These are phyloP conservation scores for Corvus hawaiiensis DNA, from an alignment of 2,113 vertebrate species.

Conservation along the genomic window DNA sequence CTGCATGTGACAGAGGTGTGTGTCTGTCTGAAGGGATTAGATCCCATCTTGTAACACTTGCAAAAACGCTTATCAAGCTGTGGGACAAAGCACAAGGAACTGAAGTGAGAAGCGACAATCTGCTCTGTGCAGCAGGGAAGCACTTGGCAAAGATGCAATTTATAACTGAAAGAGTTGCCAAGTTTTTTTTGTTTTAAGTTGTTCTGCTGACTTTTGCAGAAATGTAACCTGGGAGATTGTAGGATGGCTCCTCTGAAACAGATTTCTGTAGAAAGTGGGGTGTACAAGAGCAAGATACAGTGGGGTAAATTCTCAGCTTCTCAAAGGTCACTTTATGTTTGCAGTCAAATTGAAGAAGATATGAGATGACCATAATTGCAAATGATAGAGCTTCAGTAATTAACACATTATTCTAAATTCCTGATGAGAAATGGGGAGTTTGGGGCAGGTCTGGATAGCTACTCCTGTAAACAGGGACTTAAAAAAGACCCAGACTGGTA, in stretches of 20 bases:
- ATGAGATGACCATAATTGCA: neutral
- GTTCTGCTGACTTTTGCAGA: slow-evolving; percentile 24
- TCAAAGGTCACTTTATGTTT: rapidly evolving
- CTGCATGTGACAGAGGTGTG: neutral
- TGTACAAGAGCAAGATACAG: rapidly evolving
- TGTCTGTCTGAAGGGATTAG: neutral
- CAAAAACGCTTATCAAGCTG: neutral
- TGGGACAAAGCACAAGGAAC: neutral
- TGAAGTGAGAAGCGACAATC: slow-evolving; percentile 40
- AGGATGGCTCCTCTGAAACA: neutral
- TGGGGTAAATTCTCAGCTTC: neutral
- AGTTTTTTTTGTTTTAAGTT: neutral
- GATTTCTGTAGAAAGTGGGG: neutral
- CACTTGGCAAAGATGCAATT: slow-evolving; percentile 1
- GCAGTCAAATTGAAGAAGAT: neutral
- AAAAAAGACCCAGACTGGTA: neutral
- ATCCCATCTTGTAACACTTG: neutral
- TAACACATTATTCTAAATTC: neutral
- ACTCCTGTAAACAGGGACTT: neutral
- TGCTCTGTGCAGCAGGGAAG: slow-evolving; percentile 37
- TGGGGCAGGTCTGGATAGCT: neutral
- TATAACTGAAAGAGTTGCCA: neutral
- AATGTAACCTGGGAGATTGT: neutral
- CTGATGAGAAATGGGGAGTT: neutral
- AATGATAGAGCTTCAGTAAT: neutral